Evolutionary conservation across 30 jellyfish, hydroid and myxozoan genomes (phyloP).

Genomic region (Aurelia sp.): DNA sequence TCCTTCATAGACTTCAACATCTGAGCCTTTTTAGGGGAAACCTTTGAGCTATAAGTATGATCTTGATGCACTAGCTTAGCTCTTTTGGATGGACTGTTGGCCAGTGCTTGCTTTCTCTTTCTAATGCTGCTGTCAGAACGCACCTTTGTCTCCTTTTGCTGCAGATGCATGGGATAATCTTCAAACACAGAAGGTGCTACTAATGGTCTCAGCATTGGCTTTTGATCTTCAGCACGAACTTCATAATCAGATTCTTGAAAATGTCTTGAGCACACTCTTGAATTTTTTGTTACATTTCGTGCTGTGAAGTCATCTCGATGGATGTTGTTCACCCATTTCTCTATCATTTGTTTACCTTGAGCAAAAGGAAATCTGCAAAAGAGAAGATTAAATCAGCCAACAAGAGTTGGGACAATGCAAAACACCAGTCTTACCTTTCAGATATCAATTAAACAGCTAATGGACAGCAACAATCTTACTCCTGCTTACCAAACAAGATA

Average conservation of each 20-base stretch:
- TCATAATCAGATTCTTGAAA: not conserved
- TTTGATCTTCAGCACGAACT: not conserved
- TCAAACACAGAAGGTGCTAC: not conserved
- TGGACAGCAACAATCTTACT: not conserved
- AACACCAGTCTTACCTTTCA: too few species aligned
- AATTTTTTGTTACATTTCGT: not conserved
- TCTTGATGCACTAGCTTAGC: slow-evolving; percentile 4
- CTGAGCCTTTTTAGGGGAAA: slow-evolving; percentile 12
- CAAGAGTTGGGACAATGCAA: not conserved
- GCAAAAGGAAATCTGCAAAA: slow-evolving; percentile 7
- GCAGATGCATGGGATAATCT: slow-evolving; percentile 18
- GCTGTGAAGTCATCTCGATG: slow-evolving; percentile 11
- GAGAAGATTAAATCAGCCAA: not conserved
- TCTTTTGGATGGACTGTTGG: slow-evolving; percentile 15
- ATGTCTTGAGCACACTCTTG: slow-evolving; percentile 19
- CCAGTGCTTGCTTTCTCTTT: slow-evolving; percentile 6
- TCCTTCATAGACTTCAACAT: slow-evolving; percentile 10
- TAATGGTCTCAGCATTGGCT: not conserved
- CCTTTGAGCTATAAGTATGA: slow-evolving; percentile 3
- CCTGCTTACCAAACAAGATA: slow-evolving; percentile 5
- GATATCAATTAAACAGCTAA: too few species aligned
- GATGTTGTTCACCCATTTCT: slow-evolving; percentile 9
- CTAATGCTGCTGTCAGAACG: slow-evolving; percentile 12
- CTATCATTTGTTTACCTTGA: slow-evolving; percentile 2
- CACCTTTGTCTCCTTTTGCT: not conserved